Percentiles rank a stretch among this genome's conserved stretches.
Evolutionary conservation across 2,797 vertebrate species (phyloP).

Genomic region (Lemur catta): DNA sequence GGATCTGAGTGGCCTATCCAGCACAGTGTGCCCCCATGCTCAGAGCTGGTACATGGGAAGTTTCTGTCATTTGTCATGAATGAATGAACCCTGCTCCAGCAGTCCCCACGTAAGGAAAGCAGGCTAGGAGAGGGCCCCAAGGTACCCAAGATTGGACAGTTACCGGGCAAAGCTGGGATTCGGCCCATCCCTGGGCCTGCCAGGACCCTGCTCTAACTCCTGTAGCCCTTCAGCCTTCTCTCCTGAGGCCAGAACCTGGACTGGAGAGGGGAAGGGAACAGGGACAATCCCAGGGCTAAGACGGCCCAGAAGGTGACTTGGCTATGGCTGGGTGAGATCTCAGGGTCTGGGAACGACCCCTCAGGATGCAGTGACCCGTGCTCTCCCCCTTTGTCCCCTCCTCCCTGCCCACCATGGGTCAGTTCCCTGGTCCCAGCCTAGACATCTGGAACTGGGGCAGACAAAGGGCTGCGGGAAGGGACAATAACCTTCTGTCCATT

Average conservation of each 20-base stretch:
- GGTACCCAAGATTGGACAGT: neutral
- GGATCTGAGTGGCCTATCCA: neutral
- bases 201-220: neutral
- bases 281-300: neutral
- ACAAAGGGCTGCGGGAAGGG: slow-evolving; percentile 82
- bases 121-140: neutral
- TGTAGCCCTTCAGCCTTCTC: neutral
- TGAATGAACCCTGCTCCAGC: neutral
- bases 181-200: neutral
- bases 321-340: slow-evolving; percentile 68
- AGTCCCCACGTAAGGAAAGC: neutral
- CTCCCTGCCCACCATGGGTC: slow-evolving; percentile 77
- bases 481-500: slow-evolving; percentile 88
- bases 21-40: neutral
- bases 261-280: neutral
- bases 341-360: slow-evolving; percentile 76
- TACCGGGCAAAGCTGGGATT: neutral
- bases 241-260: neutral
- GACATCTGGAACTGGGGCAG: slow-evolving; percentile 86
- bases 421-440: slow-evolving; percentile 75
- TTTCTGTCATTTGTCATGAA: neutral
- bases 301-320: slow-evolving; percentile 65
- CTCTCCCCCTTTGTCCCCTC: slow-evolving; percentile 66
- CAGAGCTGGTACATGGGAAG: neutral
- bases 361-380: slow-evolving; percentile 79